Conservation (phyloP, 2,113 vertebrate genomes). For the Machaerirhynchus nigripectus region DNA sequence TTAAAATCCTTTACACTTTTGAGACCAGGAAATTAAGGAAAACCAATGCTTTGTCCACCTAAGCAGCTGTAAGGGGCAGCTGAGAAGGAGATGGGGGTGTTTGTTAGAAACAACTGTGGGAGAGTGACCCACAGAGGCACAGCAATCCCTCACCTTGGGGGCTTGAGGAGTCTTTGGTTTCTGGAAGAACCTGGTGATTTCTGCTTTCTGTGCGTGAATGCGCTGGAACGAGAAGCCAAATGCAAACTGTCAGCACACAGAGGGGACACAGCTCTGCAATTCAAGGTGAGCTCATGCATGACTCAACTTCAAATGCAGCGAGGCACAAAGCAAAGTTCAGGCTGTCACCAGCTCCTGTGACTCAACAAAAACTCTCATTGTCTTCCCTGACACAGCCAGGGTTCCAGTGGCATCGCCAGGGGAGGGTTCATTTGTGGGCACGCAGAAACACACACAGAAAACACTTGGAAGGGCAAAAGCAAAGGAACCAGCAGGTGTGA, state of each 20-base stretch:
- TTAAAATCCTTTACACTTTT: not conserved
- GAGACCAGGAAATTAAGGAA: not conserved
- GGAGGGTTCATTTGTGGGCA: fast-evolving
- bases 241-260: not conserved
- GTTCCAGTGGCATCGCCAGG: not conserved
- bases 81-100: not conserved
- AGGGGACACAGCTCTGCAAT: not conserved
- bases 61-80: not conserved
- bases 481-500: not conserved
- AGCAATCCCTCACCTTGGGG: constrained; percentile 82
- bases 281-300: not conserved
- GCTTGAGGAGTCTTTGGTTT: constrained; percentile 89
- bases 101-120: not conserved
- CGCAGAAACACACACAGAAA: not conserved
- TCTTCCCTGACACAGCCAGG: not conserved
- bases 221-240: constrained; percentile 73
- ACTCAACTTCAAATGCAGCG: not conserved
- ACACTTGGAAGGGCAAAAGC: not conserved
- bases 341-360: not conserved
- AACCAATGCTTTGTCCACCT: not conserved
- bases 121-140: not conserved
- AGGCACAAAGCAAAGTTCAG: not conserved
- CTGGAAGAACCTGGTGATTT: constrained; percentile 94
- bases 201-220: constrained; percentile 91
- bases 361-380: not conserved